Percentiles rank a stretch among this genome's conserved stretches.
These are phyloP conservation scores for Holocentrus rufus DNA, from an alignment of 2,797 vertebrate species.

Conservation along the genomic window DNA sequence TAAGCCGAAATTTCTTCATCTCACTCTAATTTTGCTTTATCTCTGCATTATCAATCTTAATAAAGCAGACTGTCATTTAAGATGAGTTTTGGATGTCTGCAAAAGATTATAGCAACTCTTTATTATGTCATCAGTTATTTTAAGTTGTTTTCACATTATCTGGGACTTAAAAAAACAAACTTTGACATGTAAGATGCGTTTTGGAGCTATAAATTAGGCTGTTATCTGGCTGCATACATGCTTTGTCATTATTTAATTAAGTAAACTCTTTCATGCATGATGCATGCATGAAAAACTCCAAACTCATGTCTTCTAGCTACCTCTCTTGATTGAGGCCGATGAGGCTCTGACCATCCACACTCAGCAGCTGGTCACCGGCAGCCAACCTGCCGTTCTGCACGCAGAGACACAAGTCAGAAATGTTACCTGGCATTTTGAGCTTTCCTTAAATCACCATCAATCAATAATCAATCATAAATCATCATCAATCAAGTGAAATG, in stretches of 20 bases:
- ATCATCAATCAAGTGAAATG: neutral
- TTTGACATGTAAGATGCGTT: too few relatives aligned
- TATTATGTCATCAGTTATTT: neutral
- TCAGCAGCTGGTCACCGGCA: slow-evolving; percentile 92
- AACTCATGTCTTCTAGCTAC: too few relatives aligned
- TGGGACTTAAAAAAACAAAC: neutral
- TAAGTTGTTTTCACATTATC: neutral
- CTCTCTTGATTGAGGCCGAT: slow-evolving; percentile 93
- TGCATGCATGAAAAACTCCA: too few relatives aligned
- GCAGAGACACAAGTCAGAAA: slow-evolving; percentile 3
- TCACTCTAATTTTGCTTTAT: too few relatives aligned
- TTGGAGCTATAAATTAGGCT: too few relatives aligned
- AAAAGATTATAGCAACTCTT: neutral
- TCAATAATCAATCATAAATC: too few relatives aligned
- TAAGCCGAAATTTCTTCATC: too few relatives aligned
- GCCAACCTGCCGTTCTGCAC: slow-evolving; percentile 88
- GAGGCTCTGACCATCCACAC: slow-evolving; percentile 91
- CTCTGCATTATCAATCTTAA: too few relatives aligned
- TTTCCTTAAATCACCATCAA: too few relatives aligned
- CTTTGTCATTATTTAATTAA: too few relatives aligned
- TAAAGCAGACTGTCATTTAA: neutral
- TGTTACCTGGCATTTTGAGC: neutral
- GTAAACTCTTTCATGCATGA: too few relatives aligned
- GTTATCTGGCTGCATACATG: too few relatives aligned
- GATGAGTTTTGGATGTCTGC: neutral